Evolutionary conservation across 2,797 vertebrate genomes (phyloP).

Genomic region (Philypnodon macrostomus): DNA sequence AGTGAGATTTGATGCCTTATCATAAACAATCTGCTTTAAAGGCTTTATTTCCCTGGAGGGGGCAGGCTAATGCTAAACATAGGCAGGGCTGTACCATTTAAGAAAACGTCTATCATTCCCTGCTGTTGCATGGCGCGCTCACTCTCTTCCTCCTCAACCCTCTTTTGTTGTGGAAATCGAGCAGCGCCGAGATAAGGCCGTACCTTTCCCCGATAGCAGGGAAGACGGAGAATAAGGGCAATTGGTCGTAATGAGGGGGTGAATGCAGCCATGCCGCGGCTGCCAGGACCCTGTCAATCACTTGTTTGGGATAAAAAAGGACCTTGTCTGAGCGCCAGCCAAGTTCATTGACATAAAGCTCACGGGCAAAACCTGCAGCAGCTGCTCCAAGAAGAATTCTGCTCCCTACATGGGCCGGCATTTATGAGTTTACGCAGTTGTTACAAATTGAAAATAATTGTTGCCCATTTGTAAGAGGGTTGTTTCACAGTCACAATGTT

Average conservation of each 20-base stretch:
- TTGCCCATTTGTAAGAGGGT: slow-evolving; percentile 10
- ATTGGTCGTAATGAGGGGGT: slow-evolving; percentile 79
- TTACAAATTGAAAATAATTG: slow-evolving; percentile 42
- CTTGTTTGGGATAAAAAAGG: slow-evolving; percentile 32
- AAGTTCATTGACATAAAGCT: slow-evolving; percentile 67
- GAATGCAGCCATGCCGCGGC: slow-evolving; percentile 64
- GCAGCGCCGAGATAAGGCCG: slow-evolving; percentile 73
- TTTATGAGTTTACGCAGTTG: slow-evolving; percentile 32
- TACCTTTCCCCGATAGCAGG: slow-evolving; percentile 76
- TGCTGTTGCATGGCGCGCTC: slow-evolving; percentile 34
- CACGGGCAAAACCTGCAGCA: slow-evolving; percentile 31
- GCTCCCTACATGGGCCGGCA: slow-evolving; percentile 25
- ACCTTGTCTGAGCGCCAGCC: slow-evolving; percentile 53
- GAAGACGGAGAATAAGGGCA: slow-evolving; percentile 78
- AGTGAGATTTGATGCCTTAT: slow-evolving; percentile 56
- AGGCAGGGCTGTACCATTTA: slow-evolving; percentile 48
- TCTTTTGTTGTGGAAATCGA: slow-evolving; percentile 73
- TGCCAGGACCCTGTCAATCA: slow-evolving; percentile 85
- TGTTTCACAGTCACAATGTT: not conserved
- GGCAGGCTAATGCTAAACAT: slow-evolving; percentile 45
- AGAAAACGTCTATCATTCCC: slow-evolving; percentile 53
- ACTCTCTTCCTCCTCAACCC: slow-evolving; percentile 10
- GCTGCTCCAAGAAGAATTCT: slow-evolving; percentile 26
- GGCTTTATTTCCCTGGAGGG: slow-evolving; percentile 44
- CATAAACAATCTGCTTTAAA: slow-evolving; percentile 53